These are phyloP conservation scores for Apistogramma diplotaenia DNA, from an alignment of 2,113 vertebrate species.

Conservation along the genomic window DNA sequence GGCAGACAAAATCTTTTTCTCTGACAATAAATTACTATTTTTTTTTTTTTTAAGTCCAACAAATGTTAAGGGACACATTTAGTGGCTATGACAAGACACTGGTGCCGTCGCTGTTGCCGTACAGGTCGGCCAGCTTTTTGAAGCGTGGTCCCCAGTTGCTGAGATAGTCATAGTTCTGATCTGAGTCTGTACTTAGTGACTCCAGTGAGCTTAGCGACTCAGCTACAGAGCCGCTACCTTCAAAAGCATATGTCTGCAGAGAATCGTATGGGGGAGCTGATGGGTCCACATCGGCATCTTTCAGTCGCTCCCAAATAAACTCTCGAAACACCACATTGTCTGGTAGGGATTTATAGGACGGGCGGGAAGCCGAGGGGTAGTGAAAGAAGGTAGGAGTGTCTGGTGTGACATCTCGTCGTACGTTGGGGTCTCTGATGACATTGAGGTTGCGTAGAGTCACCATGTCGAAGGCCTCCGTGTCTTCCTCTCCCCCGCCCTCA, in stretches of 20 bases:
- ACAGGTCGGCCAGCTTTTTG: conserved; percentile 95
- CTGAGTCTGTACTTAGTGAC: conserved; percentile 93
- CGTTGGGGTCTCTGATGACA: conserved; percentile 84
- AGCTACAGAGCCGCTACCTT: conserved; percentile 90
- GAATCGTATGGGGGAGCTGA: conserved; percentile 93
- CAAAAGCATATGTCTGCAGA: conserved; percentile 93
- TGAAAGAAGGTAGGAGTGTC: conserved; percentile 87
- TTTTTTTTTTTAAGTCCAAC: conserved; percentile 28
- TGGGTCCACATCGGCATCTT: conserved; percentile 90
- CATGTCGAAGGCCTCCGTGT: conserved; percentile 97
- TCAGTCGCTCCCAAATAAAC: conserved; percentile 96
- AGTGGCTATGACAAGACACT: conserved; percentile 87
- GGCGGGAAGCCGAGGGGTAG: conserved; percentile 75
- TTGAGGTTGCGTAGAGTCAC: conserved; percentile 92
- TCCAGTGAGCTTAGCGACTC: conserved; percentile 94
- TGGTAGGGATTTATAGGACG: conserved; percentile 85
- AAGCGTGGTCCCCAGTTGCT: conserved; percentile 97
- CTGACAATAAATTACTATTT: conserved; percentile 59
- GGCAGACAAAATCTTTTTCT: conserved; percentile 57
- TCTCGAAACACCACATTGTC: conserved; percentile 95
- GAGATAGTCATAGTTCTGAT: conserved; percentile 97
- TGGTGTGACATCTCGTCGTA: conserved; percentile 89
- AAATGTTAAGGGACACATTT: conserved; percentile 42
- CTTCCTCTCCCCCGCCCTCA: conserved; percentile 95
- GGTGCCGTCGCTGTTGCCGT: conserved; percentile 83